Evolutionary conservation across 1,140 invertebrate species (phyloP).

Genomic region (Drosophila nebulosa): DNA sequence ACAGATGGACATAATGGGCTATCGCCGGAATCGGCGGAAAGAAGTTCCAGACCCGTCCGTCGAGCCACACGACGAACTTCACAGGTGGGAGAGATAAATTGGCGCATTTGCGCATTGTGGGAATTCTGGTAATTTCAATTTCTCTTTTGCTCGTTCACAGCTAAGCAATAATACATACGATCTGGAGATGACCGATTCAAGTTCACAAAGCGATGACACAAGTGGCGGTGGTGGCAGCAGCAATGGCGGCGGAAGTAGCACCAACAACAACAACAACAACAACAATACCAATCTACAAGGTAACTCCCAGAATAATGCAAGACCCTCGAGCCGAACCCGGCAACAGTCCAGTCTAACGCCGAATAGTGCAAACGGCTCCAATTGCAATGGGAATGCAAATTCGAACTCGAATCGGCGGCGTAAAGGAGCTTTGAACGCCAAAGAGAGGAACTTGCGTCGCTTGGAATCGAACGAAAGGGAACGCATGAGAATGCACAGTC

Average conservation of each 20-base stretch:
- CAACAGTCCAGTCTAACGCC: conserved; percentile 35
- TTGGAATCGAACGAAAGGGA: conserved; percentile 94
- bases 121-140: not conserved
- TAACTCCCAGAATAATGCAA: conserved; percentile 20
- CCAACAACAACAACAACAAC: conserved; percentile 61
- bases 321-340: conserved; percentile 59
- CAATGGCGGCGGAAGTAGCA: conserved; percentile 72
- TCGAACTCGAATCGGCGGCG: conserved; percentile 82
- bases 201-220: conserved; percentile 80
- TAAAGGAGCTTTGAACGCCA: conserved; percentile 87
- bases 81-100: conserved; percentile 58
- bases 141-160: conserved; percentile 28
- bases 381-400: not conserved
- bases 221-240: conserved; percentile 79
- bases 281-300: conserved; percentile 40
- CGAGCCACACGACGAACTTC: conserved; percentile 70
- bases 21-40: conserved; percentile 59
- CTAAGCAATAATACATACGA: conserved; percentile 80
- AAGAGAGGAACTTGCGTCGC: conserved; percentile 90
- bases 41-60: conserved; percentile 60
- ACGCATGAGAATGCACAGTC: conserved; percentile 92
- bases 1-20: conserved; percentile 67
- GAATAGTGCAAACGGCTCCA: conserved; percentile 33
- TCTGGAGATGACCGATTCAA: conserved; percentile 81
- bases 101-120: not conserved